Percentiles rank a stretch among this genome's conserved stretches.
phyloP scores from a whole-genome alignment of 2,113 vertebrate genomes.

The Neofelis nebulosa region DNA sequence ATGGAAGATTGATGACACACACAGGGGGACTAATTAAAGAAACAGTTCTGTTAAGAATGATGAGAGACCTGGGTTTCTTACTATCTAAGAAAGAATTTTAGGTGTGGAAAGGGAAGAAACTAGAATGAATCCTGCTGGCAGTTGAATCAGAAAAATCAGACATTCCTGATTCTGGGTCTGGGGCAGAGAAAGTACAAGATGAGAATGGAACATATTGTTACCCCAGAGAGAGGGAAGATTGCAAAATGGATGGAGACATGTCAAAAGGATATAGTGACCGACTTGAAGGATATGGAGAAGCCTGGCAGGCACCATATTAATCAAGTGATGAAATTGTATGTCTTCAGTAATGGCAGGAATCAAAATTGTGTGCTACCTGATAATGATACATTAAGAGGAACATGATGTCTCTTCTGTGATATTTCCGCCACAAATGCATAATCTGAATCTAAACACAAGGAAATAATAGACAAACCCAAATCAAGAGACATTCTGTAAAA shows the following conservation, averaged over 20 bases:
- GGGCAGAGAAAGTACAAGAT: background rate
- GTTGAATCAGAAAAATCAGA: background rate
- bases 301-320: background rate
- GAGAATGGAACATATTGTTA: background rate
- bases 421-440: background rate
- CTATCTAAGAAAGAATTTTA: background rate
- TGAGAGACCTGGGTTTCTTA: background rate
- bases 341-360: background rate
- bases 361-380: background rate
- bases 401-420: background rate
- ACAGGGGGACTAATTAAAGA: background rate
- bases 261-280: background rate
- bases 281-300: background rate
- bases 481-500: background rate
- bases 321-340: background rate
- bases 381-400: background rate
- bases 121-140: background rate
- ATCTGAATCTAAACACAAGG: background rate
- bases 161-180: background rate
- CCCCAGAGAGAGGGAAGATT: background rate
- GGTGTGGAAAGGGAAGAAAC: background rate
- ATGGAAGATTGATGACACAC: background rate
- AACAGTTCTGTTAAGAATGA: background rate
- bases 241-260: background rate
- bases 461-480: background rate